Conservation (phyloP, 2,888 invertebrate species). For the Xanthia icteritia region DNA sequence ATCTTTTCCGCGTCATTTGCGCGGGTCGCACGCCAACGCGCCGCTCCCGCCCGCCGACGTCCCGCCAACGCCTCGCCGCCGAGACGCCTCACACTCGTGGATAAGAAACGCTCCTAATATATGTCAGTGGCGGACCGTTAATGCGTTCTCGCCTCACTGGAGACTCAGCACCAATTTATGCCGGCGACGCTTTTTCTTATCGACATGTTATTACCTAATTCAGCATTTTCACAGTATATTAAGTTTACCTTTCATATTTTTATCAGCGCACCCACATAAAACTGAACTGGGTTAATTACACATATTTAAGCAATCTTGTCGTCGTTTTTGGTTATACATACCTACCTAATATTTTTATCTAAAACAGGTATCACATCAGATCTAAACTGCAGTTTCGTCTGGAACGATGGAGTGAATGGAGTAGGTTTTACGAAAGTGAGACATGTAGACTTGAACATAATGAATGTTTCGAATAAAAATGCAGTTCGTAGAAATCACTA, state of each 20-base stretch:
- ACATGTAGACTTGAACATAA: neutral
- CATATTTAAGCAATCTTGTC: conserved; percentile 38
- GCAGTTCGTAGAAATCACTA: neutral
- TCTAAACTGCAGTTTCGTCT: neutral
- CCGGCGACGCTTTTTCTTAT: conserved; percentile 83
- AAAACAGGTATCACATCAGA: neutral
- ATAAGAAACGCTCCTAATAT: conserved; percentile 76
- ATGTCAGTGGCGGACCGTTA: conserved; percentile 78
- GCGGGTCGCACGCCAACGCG: conserved; percentile 71
- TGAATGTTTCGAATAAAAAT: neutral
- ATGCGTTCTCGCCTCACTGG: conserved; percentile 83
- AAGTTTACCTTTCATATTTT: conserved; percentile 77
- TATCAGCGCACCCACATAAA: conserved; percentile 64
- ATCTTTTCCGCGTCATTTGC: conserved; percentile 87
- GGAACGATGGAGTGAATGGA: neutral
- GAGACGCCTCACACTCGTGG: conserved; percentile 64
- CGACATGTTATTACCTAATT: conserved; percentile 83
- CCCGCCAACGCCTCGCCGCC: conserved; percentile 45
- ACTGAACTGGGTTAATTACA: conserved; percentile 61
- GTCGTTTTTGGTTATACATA: conserved; percentile 9
- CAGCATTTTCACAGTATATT: conserved; percentile 82
- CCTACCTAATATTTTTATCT: conserved; percentile 21
- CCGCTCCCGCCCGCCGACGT: conserved; percentile 56
- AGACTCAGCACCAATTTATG: conserved; percentile 84
- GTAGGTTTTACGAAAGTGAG: neutral